phyloP scores from a whole-genome alignment of 1,140 invertebrate species.

The Penaeus japonicus region DNA sequence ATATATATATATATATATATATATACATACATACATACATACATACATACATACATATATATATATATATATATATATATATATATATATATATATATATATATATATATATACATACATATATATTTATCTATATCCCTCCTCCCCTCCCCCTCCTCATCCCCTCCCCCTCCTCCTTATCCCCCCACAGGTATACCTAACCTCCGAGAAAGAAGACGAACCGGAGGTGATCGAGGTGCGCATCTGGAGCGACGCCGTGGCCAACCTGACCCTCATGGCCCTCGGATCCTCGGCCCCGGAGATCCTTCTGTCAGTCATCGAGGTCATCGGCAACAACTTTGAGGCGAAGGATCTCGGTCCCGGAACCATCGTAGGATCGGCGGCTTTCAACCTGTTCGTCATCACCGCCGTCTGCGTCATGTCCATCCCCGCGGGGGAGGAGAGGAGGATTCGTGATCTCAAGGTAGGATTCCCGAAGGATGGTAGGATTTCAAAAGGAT shows the following conservation, averaged over 20 bases:
- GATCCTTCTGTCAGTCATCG: constrained; percentile 73
- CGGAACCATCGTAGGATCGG: constrained; percentile 75
- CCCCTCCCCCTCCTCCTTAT: not conserved
- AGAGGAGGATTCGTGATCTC: constrained; percentile 66
- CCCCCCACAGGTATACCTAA: constrained; percentile 59
- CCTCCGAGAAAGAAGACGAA: constrained; percentile 59
- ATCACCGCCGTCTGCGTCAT: constrained; percentile 72
- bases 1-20: not conserved
- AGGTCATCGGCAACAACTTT: constrained; percentile 69
- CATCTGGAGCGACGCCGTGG: constrained; percentile 75
- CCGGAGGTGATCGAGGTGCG: constrained; percentile 63
- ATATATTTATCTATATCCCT: not conserved
- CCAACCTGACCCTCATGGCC: constrained; percentile 76
- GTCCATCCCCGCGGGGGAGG: constrained; percentile 67
- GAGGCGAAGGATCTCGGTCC: constrained; percentile 71
- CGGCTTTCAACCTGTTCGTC: constrained; percentile 73
- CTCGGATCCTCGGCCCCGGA: constrained; percentile 74
- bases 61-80: not conserved
- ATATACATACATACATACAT: not conserved
- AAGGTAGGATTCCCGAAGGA: constrained; percentile 61
- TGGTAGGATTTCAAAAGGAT: constrained; percentile 62
- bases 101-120: not conserved
- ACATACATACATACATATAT: not conserved
- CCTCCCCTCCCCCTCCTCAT: not conserved
- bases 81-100: not conserved